A percentile compares a stretch with the other conserved stretches of the same genome.
phyloP scores from a whole-genome alignment of 1,140 invertebrate genomes.

The Drosophila lini region DNA sequence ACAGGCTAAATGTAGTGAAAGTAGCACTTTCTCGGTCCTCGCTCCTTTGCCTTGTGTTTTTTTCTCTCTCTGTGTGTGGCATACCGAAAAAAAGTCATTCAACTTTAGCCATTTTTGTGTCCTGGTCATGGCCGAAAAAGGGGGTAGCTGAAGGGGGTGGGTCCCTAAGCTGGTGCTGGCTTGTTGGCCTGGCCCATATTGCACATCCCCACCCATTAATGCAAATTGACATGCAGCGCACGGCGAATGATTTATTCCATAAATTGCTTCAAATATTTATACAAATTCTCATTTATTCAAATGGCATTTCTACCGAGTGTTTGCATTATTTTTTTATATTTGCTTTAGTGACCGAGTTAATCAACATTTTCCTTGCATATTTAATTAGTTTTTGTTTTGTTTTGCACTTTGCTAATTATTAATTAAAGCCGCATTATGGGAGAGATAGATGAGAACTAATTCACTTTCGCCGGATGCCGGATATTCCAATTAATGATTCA shows the following conservation, averaged over 20 bases:
- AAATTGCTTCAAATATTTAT: constrained; percentile 55
- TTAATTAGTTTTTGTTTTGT: constrained; percentile 45
- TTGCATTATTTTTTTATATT: constrained; percentile 11
- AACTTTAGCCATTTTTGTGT: constrained; percentile 59
- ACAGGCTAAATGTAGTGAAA: constrained; percentile 70
- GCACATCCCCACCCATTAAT: constrained; percentile 35
- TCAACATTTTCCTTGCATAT: constrained; percentile 51
- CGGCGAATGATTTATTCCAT: constrained; percentile 57
- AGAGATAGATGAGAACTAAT: constrained; percentile 14
- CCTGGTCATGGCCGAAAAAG: constrained; percentile 29
- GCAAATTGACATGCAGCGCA: constrained; percentile 62
- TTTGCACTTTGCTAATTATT: constrained; percentile 34
- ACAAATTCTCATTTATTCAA: constrained; percentile 35
- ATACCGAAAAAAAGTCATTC: constrained; percentile 73
- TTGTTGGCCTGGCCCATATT: constrained; percentile 24
- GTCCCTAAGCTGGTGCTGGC: constrained; percentile 23
- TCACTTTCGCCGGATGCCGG: background rate
- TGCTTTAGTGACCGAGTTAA: constrained; percentile 8
- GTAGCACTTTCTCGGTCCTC: constrained; percentile 46
- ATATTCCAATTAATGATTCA: constrained; percentile 24
- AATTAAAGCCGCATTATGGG: constrained; percentile 29
- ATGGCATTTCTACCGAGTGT: constrained; percentile 11
- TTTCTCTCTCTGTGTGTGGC: background rate
- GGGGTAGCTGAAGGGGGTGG: background rate
- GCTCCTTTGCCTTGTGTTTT: constrained; percentile 3